Evolutionary conservation across 2,113 vertebrate species (phyloP).

Genomic region (Lampris megalopsis): DNA sequence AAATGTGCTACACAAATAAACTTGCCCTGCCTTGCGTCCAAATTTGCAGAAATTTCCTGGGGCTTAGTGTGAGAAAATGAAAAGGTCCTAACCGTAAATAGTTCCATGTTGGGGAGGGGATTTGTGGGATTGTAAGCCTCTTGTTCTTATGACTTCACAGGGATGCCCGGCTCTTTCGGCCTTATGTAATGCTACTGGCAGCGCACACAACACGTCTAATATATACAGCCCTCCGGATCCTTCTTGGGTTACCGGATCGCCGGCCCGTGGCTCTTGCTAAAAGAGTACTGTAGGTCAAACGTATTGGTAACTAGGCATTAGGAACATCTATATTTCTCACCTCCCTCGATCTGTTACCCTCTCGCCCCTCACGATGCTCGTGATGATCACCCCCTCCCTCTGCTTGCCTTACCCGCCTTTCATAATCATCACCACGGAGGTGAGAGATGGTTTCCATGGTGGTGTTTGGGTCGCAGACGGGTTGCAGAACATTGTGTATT

Average conservation of each 20-base stretch:
- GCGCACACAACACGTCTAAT: conserved; percentile 17
- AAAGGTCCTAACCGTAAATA: conserved; percentile 45
- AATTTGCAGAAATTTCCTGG: conserved; percentile 1
- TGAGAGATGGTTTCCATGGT: conserved; percentile 57
- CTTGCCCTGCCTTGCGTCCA: too few relatives aligned
- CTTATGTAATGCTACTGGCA: conserved; percentile 73
- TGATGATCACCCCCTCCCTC: not conserved
- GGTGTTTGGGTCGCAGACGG: conserved; percentile 10
- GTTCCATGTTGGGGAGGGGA: conserved; percentile 15
- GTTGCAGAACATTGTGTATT: conserved; percentile 49
- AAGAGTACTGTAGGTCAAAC: conserved; percentile 76
- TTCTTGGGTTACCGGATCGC: conserved; percentile 63
- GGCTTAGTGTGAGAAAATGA: not conserved
- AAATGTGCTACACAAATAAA: too few relatives aligned
- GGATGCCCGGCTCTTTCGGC: conserved; percentile 50
- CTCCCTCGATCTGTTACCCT: conserved; percentile 23
- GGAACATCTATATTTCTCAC: conserved; percentile 65
- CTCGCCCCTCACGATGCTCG: not conserved
- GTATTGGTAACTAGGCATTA: conserved; percentile 66
- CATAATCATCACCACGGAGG: conserved; percentile 59
- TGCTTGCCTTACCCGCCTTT: conserved; percentile 23
- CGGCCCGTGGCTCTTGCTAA: conserved; percentile 40
- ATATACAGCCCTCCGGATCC: conserved; percentile 63
- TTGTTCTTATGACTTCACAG: conserved; percentile 41
- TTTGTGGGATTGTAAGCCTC: conserved; percentile 52